phyloP scores from a whole-genome alignment of 2,888 invertebrate species.

The Merodon equestris region DNA sequence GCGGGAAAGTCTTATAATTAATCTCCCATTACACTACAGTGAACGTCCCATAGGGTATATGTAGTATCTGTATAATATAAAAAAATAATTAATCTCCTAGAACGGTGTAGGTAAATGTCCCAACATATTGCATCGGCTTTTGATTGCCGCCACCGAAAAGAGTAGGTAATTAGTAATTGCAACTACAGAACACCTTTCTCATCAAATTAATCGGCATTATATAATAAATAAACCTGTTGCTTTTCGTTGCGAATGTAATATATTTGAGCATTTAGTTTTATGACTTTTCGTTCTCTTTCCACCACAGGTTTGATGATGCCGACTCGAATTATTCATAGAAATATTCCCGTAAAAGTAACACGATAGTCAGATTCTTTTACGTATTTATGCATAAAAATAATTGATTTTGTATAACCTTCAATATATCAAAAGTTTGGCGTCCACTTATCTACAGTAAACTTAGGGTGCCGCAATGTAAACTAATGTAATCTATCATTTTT shows the following conservation, averaged over 20 bases:
- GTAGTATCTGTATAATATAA: too few relatives aligned
- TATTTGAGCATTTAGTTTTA: neutral
- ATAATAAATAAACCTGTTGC: slow-evolving; percentile 27
- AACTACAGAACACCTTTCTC: neutral
- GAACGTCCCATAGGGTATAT: too few relatives aligned
- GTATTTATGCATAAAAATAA: slow-evolving; percentile 38
- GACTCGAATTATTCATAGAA: neutral
- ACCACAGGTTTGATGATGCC: slow-evolving; percentile 5
- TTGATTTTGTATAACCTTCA: slow-evolving; percentile 50
- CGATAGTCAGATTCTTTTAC: slow-evolving; percentile 34
- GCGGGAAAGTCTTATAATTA: too few relatives aligned
- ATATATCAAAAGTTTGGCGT: slow-evolving; percentile 52
- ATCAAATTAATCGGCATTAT: neutral
- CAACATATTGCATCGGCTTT: too few relatives aligned
- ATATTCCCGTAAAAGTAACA: neutral
- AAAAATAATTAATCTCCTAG: too few relatives aligned
- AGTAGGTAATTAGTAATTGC: too few relatives aligned
- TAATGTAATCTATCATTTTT: slow-evolving; percentile 53
- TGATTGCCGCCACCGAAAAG: too few relatives aligned
- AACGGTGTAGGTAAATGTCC: too few relatives aligned
- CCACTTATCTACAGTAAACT: slow-evolving; percentile 56
- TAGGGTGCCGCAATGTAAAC: slow-evolving; percentile 58
- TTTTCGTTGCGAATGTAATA: slow-evolving; percentile 2
- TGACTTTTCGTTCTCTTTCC: slow-evolving; percentile 9
- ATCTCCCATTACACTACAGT: too few relatives aligned